Base-by-base conservation (phyloP, 2,113 vertebrate genomes). In the Neopipo cinnamomea region DNA sequence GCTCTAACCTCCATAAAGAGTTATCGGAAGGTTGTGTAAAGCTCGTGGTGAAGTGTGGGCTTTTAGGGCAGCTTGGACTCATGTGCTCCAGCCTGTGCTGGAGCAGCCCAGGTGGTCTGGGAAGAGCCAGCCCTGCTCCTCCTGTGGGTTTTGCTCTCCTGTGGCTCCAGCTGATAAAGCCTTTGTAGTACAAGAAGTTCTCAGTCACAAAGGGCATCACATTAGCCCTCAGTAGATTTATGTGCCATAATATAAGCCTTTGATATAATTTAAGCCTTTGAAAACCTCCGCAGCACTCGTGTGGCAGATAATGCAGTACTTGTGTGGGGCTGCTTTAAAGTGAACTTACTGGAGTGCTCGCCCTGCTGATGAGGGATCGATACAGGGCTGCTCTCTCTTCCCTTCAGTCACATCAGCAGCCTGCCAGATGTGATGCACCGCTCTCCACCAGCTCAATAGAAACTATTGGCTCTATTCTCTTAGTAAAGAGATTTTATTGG, bases 321-420 rank as follows among this genome's bases (percentile, higher is more conserved):
- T 53, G 42, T 39, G 0, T 47, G 61, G 62, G 59, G 67, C 86
- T 81, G 0, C 72, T 88, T 92, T 35, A 49, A 70, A 89, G 89
- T 20, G 28, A 84, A 9, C 50, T 73, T 49, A 1, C 3, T 30
- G n/a, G 65, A 84, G 89, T 12, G 65, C 91, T 88, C n/a, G 27
- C 67, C 44, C 81, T 90, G 4, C 85, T 85, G 82, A 33, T 88
- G 89, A 18, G 79, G 75, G 74, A 94, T 94, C 95, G 65, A 47
- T 93, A 3, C 6, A 18, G 72, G 7, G 33, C 88, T 71, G 72
- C 44, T 75, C 78, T 88, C 62, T 33, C 58, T 91, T 86, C 77
- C 41, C 77, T 75, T 91, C 90, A 72, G 22, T 76, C 87, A 35
- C 59, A 52, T 82, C 83, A 90, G 14, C 79, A 83, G 4, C 72